phyloP scores from a whole-genome alignment of 2,797 vertebrate genomes.

The Gephyroberyx darwinii region DNA sequence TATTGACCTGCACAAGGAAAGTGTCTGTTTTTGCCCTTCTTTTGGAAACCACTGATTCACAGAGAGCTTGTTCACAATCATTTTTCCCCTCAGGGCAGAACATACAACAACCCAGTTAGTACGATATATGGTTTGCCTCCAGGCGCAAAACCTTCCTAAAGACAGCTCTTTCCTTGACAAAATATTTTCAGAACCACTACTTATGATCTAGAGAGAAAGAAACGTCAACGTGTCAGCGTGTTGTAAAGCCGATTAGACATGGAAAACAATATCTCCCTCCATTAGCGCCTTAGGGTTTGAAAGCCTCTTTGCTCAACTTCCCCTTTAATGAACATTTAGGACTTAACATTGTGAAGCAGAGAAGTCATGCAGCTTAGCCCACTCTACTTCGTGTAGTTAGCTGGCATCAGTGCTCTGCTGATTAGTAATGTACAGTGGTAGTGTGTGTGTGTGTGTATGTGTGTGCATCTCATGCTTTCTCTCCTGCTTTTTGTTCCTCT shows the following conservation, averaged over 20 bases:
- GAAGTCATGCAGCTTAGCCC: constrained; percentile 63
- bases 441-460: neutral
- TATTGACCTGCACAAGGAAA: neutral
- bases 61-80: neutral
- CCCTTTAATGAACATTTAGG: constrained; percentile 77
- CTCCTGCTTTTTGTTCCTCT: no score
- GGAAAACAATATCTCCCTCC: constrained; percentile 65
- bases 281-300: constrained; percentile 67
- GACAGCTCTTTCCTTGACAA: neutral
- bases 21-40: neutral
- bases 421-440: constrained; percentile 24
- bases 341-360: constrained; percentile 58
- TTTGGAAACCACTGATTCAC: neutral
- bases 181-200: neutral
- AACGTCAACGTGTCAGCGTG: constrained; percentile 17
- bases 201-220: constrained; percentile 2
- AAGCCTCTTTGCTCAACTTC: constrained; percentile 75
- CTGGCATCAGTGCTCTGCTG: constrained; percentile 43
- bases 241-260: constrained; percentile 67
- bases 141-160: neutral
- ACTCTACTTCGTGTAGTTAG: constrained; percentile 48
- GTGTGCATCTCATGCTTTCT: no score
- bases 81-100: neutral
- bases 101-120: no score
- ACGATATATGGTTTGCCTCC: no score